phyloP scores from a whole-genome alignment of 1,140 invertebrate genomes.

The Conopomorpha cramerella region DNA sequence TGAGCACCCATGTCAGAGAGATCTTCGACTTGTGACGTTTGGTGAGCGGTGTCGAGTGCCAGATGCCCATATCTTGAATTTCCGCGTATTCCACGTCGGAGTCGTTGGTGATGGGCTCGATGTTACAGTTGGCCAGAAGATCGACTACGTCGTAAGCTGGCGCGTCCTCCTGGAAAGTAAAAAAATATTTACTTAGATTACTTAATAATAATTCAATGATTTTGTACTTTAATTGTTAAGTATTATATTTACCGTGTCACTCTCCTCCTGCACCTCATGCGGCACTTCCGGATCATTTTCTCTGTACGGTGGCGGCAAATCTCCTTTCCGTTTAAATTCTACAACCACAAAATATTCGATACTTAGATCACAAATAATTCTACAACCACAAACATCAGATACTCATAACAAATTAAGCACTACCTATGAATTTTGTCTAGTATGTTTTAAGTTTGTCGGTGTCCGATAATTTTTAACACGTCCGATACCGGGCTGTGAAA shows the following conservation, averaged over 20 bases:
- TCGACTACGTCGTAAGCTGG: constrained; percentile 33
- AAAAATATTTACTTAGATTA: background rate
- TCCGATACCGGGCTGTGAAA: constrained; percentile 9
- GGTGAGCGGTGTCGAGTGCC: constrained; percentile 48
- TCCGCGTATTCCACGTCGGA: constrained; percentile 38
- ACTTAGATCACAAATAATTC: no score
- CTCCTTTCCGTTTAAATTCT: constrained; percentile 30
- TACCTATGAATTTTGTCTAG: no score
- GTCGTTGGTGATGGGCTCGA: constrained; percentile 17
- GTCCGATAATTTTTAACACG: no score
- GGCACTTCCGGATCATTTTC: constrained; percentile 17
- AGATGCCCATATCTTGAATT: constrained; percentile 49
- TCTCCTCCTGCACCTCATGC: constrained; percentile 6
- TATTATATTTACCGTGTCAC: background rate
- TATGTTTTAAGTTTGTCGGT: no score
- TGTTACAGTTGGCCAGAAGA: constrained; percentile 37
- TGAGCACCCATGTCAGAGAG: constrained; percentile 71
- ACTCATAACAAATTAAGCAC: no score
- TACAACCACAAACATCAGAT: no score
- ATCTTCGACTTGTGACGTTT: constrained; percentile 66
- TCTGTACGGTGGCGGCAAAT: constrained; percentile 36
- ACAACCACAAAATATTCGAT: constrained; percentile 7
- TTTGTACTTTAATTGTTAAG: background rate
- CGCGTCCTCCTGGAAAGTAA: constrained; percentile 15
- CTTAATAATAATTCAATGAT: background rate